phyloP scores from a whole-genome alignment of 2,113 vertebrate species.

The Nycticorax nycticorax region DNA sequence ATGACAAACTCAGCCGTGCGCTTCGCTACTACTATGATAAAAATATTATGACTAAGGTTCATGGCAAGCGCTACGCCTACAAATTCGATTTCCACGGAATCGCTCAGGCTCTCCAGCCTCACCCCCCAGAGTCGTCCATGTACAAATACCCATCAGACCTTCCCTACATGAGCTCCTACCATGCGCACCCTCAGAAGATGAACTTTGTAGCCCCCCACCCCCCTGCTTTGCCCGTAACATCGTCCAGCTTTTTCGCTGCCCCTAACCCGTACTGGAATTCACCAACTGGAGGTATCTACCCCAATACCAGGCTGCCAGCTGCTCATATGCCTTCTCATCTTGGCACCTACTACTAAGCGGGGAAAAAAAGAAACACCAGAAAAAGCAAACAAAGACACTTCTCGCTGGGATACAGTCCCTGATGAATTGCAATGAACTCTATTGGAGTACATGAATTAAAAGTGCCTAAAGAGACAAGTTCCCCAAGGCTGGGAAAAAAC shows the following conservation, averaged over 20 bases:
- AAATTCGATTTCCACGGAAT: slow-evolving; percentile 94
- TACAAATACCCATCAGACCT: slow-evolving; percentile 90
- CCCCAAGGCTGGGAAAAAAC: background rate
- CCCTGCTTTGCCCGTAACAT: slow-evolving; percentile 82
- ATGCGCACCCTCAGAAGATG: slow-evolving; percentile 89
- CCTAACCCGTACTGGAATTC: slow-evolving; percentile 90
- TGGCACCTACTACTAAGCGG: slow-evolving; percentile 86
- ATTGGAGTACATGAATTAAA: slow-evolving; percentile 53
- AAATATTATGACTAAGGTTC: slow-evolving; percentile 94
- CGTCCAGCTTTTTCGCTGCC: slow-evolving; percentile 84
- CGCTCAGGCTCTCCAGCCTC: slow-evolving; percentile 88
- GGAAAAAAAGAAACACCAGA: background rate
- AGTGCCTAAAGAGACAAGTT: slow-evolving; percentile 73
- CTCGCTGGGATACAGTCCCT: slow-evolving; percentile 1
- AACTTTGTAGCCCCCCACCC: slow-evolving; percentile 87
- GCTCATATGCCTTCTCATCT: slow-evolving; percentile 88
- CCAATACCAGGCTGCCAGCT: slow-evolving; percentile 83
- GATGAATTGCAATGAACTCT: slow-evolving; percentile 44
- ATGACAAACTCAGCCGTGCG: slow-evolving; percentile 89
- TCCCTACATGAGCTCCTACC: slow-evolving; percentile 87
- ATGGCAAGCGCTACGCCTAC: slow-evolving; percentile 90
- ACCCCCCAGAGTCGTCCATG: slow-evolving; percentile 85
- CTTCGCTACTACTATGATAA: slow-evolving; percentile 92
- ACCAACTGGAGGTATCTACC: slow-evolving; percentile 84
- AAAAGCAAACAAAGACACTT: slow-evolving; percentile 18